Base-by-base conservation (phyloP, 2,888 invertebrate species). In the Altica lythri region DNA sequence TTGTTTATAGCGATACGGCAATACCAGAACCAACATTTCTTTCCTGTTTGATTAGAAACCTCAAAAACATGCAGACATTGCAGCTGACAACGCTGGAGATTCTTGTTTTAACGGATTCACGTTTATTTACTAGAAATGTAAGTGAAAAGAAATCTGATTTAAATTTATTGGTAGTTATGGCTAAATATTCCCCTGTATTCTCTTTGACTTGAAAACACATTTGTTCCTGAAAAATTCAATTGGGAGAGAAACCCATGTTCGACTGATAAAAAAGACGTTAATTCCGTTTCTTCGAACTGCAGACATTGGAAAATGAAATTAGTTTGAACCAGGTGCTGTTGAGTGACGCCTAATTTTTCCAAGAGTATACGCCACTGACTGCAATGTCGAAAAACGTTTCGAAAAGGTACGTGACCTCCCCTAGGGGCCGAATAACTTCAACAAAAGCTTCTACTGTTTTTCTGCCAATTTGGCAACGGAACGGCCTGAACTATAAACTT, bases 311-410 rank as follows among this genome's bases (percentile, higher is more conserved):
- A 47, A 48, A 53, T 53, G 42, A 43, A 53, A 53, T 53, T 48
- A 48, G 19, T 14, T 12, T 22, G 43, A 37, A 43, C 42, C 42
- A 49, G 49, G 34, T 48, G 53, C 47, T 27, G 30, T 18, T 47
- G 53, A 42, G 14, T 43, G 38, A 22, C 37, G 53, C 27, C 35
- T 43, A 43, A 53, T 53, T 47, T 53, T 35, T 34, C 19, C 42
- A 8, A 18, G 29, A 25, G 17, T 37, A n/a, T 46, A 53, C 53
- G 48, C 53, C 53, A 53, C 53, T 53, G 53, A 25, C 53, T 53
- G 48, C 48, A 53, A 17, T 53, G 48, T 43, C 17, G 45, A 50
- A 55, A 55, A 46, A 32, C 40, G 44, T 46, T 55, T 19, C 8
- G 46, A 42, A 30, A 46, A 38, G 14, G 22, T 27, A 45, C 45